Conservation (phyloP, 2,888 invertebrate species). For the Philopedon plagiatum region DNA sequence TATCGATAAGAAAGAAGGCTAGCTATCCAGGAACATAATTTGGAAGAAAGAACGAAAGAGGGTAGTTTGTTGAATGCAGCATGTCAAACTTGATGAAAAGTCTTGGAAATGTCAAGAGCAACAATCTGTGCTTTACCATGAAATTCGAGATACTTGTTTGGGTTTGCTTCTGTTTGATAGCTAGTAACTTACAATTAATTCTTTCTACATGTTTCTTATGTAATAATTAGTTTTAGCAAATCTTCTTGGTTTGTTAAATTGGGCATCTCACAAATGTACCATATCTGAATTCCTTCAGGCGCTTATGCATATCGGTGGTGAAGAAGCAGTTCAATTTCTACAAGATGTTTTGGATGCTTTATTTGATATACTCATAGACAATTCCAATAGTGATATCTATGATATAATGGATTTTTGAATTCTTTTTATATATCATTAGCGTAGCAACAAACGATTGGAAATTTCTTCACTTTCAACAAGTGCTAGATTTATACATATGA, state of each 20-base stretch:
- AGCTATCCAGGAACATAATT: too few relatives aligned
- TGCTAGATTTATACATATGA: constrained; percentile 91
- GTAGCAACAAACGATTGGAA: constrained; percentile 89
- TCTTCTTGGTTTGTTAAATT: constrained; percentile 90
- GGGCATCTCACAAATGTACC: constrained; percentile 83
- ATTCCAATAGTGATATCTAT: constrained; percentile 80
- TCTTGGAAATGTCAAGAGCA: too few relatives aligned
- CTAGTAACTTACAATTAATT: too few relatives aligned
- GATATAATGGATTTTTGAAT: constrained; percentile 92
- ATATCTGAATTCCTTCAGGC: constrained; percentile 82
- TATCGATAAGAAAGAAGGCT: too few relatives aligned
- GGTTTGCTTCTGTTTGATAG: too few relatives aligned
- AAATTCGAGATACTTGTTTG: too few relatives aligned
- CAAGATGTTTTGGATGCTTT: constrained; percentile 95
- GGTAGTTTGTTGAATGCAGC: too few relatives aligned
- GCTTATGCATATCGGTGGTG: constrained; percentile 88
- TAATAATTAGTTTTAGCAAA: constrained; percentile 76
- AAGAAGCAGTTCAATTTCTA: constrained; percentile 96
- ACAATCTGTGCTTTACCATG: too few relatives aligned
- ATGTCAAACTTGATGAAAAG: too few relatives aligned
- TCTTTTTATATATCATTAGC: constrained; percentile 89
- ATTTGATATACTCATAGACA: constrained; percentile 91
- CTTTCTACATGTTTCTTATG: too few relatives aligned
- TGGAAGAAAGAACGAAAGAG: too few relatives aligned
- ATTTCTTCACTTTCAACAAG: constrained; percentile 95